Conservation (phyloP, 2,888 invertebrate species). For the Mycalesis mineus region DNA sequence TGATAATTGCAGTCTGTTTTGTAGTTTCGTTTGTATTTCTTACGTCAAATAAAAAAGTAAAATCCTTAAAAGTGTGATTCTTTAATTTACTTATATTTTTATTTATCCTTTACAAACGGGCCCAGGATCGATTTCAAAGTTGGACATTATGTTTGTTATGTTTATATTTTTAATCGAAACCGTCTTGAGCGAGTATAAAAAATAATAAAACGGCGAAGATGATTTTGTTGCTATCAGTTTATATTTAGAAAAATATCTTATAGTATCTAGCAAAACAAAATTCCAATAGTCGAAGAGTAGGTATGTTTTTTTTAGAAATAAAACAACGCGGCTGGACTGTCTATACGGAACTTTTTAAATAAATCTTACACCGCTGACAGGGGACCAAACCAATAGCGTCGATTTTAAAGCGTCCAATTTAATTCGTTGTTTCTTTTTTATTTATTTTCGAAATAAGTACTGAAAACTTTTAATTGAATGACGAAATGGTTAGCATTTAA, state of each 20-base stretch:
- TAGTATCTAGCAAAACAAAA: not conserved
- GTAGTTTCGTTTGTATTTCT: not conserved
- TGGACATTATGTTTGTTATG: no score
- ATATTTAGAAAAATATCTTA: no score
- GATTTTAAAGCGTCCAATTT: slow-evolving; percentile 25
- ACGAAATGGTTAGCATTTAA: no score
- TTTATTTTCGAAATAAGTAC: not conserved
- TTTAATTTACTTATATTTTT: no score
- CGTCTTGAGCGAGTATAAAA: no score
- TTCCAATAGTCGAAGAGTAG: slow-evolving; percentile 26
- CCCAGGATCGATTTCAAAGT: no score
- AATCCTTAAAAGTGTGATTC: no score
- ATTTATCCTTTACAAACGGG: no score
- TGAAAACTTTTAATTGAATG: not conserved
- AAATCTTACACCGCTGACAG: slow-evolving; percentile 55
- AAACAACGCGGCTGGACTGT: slow-evolving; percentile 28
- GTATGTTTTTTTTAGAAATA: slow-evolving; percentile 32
- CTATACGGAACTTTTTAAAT: slow-evolving; percentile 60
- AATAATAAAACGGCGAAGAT: no score
- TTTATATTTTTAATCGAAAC: no score
- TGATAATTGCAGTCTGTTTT: not conserved
- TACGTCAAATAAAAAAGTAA: not conserved
- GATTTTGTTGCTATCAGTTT: no score
- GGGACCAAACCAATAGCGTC: slow-evolving; percentile 50
- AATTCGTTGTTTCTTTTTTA: slow-evolving; percentile 14